These are phyloP conservation scores for Phymatocera aterrima DNA, from an alignment of 2,888 invertebrate genomes.

Conservation along the genomic window DNA sequence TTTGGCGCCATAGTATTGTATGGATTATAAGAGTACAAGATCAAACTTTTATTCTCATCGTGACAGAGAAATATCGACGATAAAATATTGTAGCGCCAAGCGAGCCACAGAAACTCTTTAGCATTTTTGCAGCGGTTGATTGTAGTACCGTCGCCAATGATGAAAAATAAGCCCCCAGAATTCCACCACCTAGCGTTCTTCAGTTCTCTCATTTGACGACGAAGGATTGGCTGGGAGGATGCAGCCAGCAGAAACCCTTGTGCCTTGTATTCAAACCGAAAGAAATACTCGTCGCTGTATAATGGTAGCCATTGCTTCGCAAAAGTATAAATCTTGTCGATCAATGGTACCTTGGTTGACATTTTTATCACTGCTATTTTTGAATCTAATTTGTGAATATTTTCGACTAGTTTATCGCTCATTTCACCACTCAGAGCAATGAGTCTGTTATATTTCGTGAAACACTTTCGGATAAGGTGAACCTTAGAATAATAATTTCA, in stretches of 20 bases:
- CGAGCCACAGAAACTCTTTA: background rate
- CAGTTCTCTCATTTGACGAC: background rate
- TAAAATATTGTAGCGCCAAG: constrained; percentile 1
- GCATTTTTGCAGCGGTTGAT: constrained; percentile 6
- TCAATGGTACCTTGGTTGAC: background rate
- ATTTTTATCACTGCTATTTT: background rate
- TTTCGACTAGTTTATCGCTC: background rate
- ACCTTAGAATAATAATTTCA: background rate
- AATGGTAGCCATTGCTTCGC: background rate
- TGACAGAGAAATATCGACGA: constrained; percentile 1
- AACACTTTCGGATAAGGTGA: background rate
- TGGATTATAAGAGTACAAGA: constrained; percentile 13
- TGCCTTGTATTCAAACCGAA: background rate
- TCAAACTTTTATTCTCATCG: background rate
- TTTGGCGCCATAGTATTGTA: background rate
- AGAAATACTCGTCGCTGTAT: background rate
- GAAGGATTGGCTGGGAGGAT: background rate
- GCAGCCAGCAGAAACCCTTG: constrained; percentile 12
- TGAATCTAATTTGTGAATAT: background rate
- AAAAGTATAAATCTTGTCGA: background rate
- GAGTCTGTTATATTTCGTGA: background rate
- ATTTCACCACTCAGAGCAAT: background rate
- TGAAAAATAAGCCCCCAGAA: background rate
- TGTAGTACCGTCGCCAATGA: background rate
- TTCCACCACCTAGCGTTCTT: constrained; percentile 25